These are phyloP conservation scores for Boloria euphrosyne DNA, from an alignment of 2,888 invertebrate genomes.

Conservation along the genomic window DNA sequence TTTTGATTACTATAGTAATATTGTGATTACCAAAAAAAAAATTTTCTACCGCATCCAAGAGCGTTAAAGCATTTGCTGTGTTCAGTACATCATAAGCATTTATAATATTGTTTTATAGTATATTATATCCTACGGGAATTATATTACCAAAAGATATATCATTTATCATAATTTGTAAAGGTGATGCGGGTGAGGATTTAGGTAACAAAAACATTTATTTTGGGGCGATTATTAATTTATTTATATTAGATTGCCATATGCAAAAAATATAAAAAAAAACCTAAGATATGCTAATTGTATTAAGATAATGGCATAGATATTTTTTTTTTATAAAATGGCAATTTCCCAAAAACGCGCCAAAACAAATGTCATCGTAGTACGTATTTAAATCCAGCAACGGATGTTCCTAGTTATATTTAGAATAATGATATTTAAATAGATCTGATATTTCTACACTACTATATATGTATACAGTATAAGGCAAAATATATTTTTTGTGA, in stretches of 20 bases:
- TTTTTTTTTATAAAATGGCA: not conserved
- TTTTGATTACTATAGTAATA: not conserved
- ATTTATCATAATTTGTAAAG: not conserved
- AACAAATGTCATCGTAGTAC: conserved; percentile 22
- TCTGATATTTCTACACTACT: conserved; percentile 26
- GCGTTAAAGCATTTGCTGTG: conserved; percentile 36
- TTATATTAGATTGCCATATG: conserved; percentile 3
- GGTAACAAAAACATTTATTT: conserved; percentile 8
- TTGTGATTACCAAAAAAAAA: conserved; percentile 2
- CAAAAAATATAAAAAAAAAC: not conserved
- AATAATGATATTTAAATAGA: conserved; percentile 24
- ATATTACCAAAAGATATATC: conserved; percentile 22
- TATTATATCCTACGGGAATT: conserved; percentile 8
- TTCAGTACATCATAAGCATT: conserved; percentile 37
- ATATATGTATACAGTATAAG: not conserved
- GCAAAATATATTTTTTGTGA: not conserved
- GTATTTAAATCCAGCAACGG: conserved; percentile 23
- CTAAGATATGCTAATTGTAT: not conserved
- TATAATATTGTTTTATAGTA: conserved; percentile 28
- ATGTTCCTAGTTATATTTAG: conserved; percentile 35
- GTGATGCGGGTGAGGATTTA: conserved; percentile 23
- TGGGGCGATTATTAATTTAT: conserved; percentile 7
- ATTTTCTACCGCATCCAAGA: conserved; percentile 12
- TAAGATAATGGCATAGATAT: not conserved
- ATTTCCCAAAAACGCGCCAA: conserved; percentile 10